Conservation (phyloP, 2,888 invertebrate species). For the Metopia argyrocephala region DNA sequence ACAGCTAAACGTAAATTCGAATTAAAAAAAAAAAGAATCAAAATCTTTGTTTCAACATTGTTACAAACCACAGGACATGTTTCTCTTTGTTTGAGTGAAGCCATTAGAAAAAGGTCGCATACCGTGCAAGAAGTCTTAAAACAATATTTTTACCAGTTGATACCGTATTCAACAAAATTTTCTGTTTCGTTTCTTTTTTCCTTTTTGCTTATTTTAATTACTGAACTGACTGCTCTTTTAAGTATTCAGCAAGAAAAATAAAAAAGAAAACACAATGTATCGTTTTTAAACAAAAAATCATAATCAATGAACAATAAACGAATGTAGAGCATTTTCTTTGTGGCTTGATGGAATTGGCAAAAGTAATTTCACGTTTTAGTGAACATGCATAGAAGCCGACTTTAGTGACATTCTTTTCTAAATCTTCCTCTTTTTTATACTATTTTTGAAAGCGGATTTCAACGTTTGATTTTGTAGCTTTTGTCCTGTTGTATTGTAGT, state of each 20-base stretch:
- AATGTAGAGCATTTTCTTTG: conserved; percentile 24
- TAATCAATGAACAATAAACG: conserved; percentile 47
- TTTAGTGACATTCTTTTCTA: conserved; percentile 64
- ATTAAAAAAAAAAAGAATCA: conserved; percentile 9
- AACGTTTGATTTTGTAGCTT: conserved; percentile 38
- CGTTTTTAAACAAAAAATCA: background rate
- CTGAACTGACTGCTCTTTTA: conserved; percentile 60
- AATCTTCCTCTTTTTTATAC: background rate
- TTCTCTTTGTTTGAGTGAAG: conserved; percentile 28
- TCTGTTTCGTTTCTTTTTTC: background rate
- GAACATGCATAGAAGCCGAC: conserved; percentile 65
- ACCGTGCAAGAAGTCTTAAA: conserved; percentile 22
- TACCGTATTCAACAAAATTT: conserved; percentile 16
- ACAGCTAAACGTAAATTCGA: conserved; percentile 20
- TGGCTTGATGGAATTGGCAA: background rate
- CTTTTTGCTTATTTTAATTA: conserved; percentile 20
- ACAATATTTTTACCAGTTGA: conserved; percentile 49
- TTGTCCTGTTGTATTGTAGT: conserved; percentile 20
- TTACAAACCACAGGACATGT: conserved; percentile 60
- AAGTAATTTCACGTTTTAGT: conserved; percentile 75
- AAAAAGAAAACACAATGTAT: background rate
- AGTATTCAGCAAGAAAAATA: conserved; percentile 9
- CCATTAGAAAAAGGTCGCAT: conserved; percentile 51
- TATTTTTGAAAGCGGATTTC: background rate
- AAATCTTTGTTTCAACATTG: background rate